Evolutionary conservation across 2,888 invertebrate species (phyloP), one percentile per base, ranked within the genome.

Genomic region (Watsonalla cultraria): DNA sequence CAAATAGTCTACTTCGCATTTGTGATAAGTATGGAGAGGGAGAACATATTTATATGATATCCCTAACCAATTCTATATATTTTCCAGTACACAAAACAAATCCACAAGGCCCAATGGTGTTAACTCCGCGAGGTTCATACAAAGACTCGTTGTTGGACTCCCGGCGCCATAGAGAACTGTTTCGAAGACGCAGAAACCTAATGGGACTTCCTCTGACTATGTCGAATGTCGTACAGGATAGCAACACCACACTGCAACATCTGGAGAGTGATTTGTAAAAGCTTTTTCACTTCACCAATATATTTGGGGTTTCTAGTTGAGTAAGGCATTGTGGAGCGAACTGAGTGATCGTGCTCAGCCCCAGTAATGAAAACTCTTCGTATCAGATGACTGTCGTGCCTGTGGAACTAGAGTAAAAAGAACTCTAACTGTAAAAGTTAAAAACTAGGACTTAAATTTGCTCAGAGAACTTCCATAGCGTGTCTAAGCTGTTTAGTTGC

Each of bases 211-310:
- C 78, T 0, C 56, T 89, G 6, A 83, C 78, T 0, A 84, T 87
- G 79, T 68, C 82, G n/a, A 82, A 82, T 45, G 84, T 83, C 0
- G 78, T 89, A 45, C 82, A 83, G 53, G 85, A 88, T 51, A 86
- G 80, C 52, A 88, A 88, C 55, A 64, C 66, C 0, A 76, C 84
- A 0, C 60, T 47, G 24, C 11, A 33, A 6, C 15, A 14, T 14
- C 46, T 46, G 15, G 14, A 46, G 2, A 46, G 7, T 15, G 14
- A 46, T 14, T 13, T 6, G 15, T 46, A 14, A 46, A 4, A 9
- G 2, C 54, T 14, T 48, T 47, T 51, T 52, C 13, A 48, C 53
- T 42, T 33, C 45, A 13, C 46, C 35, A 56, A 4, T 42, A 42
- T 42, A 42, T 42, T 42, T 42, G 42, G 2, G 42, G 5, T 11